Evolutionary conservation across 2,113 vertebrate species (phyloP).

Genomic region (Cranoglanis bouderius): DNA sequence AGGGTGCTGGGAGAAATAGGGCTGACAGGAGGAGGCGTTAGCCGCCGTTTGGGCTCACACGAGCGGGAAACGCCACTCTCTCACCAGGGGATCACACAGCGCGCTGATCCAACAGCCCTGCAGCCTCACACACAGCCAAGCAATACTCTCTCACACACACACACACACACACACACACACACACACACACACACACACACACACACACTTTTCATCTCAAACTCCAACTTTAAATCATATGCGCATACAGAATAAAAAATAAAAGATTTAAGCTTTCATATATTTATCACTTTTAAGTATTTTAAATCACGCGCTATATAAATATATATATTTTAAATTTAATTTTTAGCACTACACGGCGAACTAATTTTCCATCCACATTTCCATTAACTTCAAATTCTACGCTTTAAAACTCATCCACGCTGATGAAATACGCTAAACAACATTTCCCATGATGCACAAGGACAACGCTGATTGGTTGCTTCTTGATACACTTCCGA

Average conservation of each 20-base stretch:
- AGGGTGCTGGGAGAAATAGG: constrained; percentile 62
- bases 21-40: constrained; percentile 69
- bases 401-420: neutral
- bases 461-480: constrained; percentile 61
- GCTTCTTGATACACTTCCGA: constrained; percentile 31
- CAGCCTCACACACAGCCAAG: neutral
- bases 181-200: too few relatives aligned
- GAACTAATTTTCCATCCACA: neutral
- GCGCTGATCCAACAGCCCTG: constrained; percentile 18
- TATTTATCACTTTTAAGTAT: too few relatives aligned
- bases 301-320: too few relatives aligned
- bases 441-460: constrained; percentile 67
- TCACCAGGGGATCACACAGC: constrained; percentile 49
- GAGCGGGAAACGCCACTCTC: constrained; percentile 73
- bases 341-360: neutral
- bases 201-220: too few relatives aligned
- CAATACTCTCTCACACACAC: too few relatives aligned
- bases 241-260: too few relatives aligned
- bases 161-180: too few relatives aligned
- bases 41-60: constrained; percentile 74
- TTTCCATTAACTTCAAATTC: neutral
- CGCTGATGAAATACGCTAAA: constrained; percentile 20
- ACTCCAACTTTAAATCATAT: too few relatives aligned
- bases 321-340: too few relatives aligned
- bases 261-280: too few relatives aligned